Base-by-base conservation (phyloP, 2,113 vertebrate genomes). In the Arenaria interpres region DNA sequence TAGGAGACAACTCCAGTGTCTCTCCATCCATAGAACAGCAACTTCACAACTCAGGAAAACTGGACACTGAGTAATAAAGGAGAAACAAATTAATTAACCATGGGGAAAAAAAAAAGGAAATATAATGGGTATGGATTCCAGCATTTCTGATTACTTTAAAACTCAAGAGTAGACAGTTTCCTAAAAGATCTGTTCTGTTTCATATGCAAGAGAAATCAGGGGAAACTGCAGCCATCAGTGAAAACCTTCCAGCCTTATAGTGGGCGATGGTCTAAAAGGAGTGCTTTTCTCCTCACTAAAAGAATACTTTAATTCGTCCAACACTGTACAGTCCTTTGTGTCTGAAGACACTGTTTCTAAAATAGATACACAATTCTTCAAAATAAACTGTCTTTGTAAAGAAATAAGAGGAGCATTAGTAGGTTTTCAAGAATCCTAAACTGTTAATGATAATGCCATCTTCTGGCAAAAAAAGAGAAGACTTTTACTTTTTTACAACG, bases 371-470 rank as follows among this genome's bases (percentile, higher is more conserved):
- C 4, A 60, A 75, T 30, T 69, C n/a, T 80, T 75, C 39, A 79
- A 72, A 79, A 84, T n/a, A 78, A 81, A 79, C 3, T 20, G 0
- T 15, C 56, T 82, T 41, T 82, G 69, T 66, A 62, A 68, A 81
- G 66, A 81, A 76, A 23, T 37, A 53, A 86, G 28, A 35, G 35
- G 20, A 76, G 17, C 43, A 71, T 21, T 64, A 6, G 37, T 9
- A 81, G 10, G 27, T 46, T 94, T 88, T 85, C 73, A 76, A 32
- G 68, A 94, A 81, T 64, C 12, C 15, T 77, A 90, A 80, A 68
- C 35, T 89, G 43, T 59, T 94, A 93, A 77, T 41, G 43, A 43
- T n/a, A 80, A 81, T 89, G 95, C 94, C 95, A 96, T 82, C 96
- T 97, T 91, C 91, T 96, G 96, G 96, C 72, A 89, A 93, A 95